phyloP scores from a whole-genome alignment of 1,140 invertebrate genomes.

The Ooceraea biroi region DNA sequence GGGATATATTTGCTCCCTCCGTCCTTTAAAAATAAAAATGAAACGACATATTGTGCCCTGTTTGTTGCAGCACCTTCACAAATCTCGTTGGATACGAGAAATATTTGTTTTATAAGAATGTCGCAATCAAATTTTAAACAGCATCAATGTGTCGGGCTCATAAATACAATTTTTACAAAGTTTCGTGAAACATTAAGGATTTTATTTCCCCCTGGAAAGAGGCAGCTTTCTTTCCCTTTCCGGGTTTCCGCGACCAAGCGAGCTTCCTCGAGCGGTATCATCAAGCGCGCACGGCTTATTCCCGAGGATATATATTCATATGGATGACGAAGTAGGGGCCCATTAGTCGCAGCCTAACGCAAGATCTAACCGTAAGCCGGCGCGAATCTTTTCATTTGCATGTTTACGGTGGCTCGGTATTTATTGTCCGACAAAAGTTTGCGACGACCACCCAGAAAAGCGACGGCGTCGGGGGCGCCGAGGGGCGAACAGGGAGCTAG shows the following conservation, averaged over 20 bases:
- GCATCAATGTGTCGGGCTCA: constrained; percentile 19
- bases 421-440: constrained; percentile 59
- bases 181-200: constrained; percentile 48
- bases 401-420: constrained; percentile 51
- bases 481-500: constrained; percentile 1
- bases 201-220: constrained; percentile 45
- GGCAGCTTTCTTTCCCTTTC: constrained; percentile 11
- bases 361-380: constrained; percentile 56
- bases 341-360: constrained; percentile 64
- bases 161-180: constrained; percentile 56
- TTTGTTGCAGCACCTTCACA: neutral
- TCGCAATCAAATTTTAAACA: constrained; percentile 44
- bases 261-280: constrained; percentile 36
- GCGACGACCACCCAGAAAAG: constrained; percentile 49
- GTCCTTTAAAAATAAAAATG: neutral
- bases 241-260: neutral
- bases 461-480: neutral
- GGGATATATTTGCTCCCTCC: neutral
- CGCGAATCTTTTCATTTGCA: constrained; percentile 63
- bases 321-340: constrained; percentile 54
- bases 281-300: constrained; percentile 23
- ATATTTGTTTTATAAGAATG: constrained; percentile 30
- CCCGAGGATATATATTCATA: constrained; percentile 65
- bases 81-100: constrained; percentile 20
- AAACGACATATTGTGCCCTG: neutral